Base-by-base conservation (phyloP, 2,888 invertebrate species). In the Stenoptilia bipunctidactyla region DNA sequence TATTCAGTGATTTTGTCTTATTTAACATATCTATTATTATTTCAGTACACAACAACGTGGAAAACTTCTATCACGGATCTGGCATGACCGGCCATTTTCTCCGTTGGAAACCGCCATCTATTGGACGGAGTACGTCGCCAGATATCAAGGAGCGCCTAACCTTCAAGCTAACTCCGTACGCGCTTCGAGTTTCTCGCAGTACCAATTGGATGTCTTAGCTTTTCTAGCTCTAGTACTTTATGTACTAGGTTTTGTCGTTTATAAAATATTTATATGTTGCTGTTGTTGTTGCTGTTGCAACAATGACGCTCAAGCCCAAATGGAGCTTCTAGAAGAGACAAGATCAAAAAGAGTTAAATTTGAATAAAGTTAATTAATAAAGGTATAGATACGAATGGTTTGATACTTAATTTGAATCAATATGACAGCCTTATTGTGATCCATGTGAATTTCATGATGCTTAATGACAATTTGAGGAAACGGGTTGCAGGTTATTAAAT, bases 91-190 rank as follows among this genome's bases (percentile, higher is more conserved):
- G 0, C 72, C 85, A 27, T 72, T 76, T 51, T 70, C 84, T 2
- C 83, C 88, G 1, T 46, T 86, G 37, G 82, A 86, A 42, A 80
- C 71, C 15, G 86, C 87, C 41, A 67, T 87, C 53, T 88, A 87
- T 64, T 87, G 87, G 80, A 80, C 84, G 10, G 88, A 88, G 49
- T 86, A 87, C 52, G 80, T 87, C 45, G 68, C 87, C 15, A 58
- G 82, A 15, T 74, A 83, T 43, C 63, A 61, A 14, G 83, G 83
- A 1, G 69, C 79, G 10, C 77, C 77, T 0, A 71, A 82, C 48
- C 59, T 85, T 1, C 60, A 60, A 47, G 62, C 80, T 41, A 51
- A 62, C 33, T 70, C 76, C 52, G 64, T 71, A 0, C 59, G 54
- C 27, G 47, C 66, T 13, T 74, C 83, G 0, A 55, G 66, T 48